Percentiles rank a stretch among this genome's conserved stretches.
These are phyloP conservation scores for Apotomis turbidana DNA, from an alignment of 2,888 invertebrate species.

Conservation along the genomic window DNA sequence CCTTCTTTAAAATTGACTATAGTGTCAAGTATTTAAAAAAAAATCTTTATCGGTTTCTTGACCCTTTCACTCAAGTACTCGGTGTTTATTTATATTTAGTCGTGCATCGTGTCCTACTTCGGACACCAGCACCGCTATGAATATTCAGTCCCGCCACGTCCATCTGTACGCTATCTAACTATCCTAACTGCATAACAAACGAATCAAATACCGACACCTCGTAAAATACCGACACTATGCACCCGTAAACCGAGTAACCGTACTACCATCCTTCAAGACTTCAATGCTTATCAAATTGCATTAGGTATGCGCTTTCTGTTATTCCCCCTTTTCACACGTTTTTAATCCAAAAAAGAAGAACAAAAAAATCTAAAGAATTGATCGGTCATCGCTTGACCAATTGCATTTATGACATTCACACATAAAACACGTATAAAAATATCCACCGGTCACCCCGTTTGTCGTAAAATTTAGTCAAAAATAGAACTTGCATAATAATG, in stretches of 20 bases:
- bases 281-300: constrained; percentile 18
- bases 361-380: constrained; percentile 55
- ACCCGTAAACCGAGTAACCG: constrained; percentile 3
- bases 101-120: constrained; percentile 29
- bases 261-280: background rate
- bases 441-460: constrained; percentile 67
- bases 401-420: constrained; percentile 78
- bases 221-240: constrained; percentile 3
- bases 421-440: constrained; percentile 70
- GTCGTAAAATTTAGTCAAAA: constrained; percentile 13
- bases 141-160: constrained; percentile 36
- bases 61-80: background rate
- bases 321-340: constrained; percentile 28
- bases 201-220: constrained; percentile 21
- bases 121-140: constrained; percentile 35
- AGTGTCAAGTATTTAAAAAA: too few species aligned
- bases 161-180: constrained; percentile 24
- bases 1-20: too few species aligned
- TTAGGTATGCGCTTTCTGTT: background rate
- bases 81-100: constrained; percentile 21
- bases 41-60: background rate
- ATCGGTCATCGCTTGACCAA: constrained; percentile 78
- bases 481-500: constrained; percentile 26
- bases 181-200: constrained; percentile 16
- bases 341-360: constrained; percentile 13